Conservation (phyloP, 2,888 invertebrate species). For the Lasius fuliginosus region DNA sequence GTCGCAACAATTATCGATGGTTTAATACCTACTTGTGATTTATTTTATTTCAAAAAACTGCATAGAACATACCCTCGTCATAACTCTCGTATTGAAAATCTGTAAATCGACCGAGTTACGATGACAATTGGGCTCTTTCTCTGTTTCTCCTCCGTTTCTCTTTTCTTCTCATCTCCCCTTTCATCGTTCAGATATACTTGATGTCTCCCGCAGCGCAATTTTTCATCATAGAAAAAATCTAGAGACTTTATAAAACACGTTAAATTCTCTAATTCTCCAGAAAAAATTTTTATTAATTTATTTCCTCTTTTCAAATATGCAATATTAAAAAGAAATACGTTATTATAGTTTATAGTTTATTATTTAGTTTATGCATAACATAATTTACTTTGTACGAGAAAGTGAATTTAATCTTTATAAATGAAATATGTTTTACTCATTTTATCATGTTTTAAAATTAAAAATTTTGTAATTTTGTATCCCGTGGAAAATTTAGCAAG, state of each 20-base stretch:
- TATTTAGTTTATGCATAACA: conserved; percentile 1
- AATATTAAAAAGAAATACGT: neutral
- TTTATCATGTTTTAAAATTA: neutral
- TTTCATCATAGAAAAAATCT: conserved; percentile 30
- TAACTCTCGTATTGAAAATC: neutral
- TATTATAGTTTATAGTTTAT: neutral
- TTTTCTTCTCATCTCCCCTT: neutral
- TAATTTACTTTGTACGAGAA: neutral
- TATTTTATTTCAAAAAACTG: neutral
- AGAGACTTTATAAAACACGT: neutral
- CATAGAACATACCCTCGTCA: neutral
- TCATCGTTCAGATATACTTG: neutral
- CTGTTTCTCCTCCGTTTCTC: too few relatives aligned
- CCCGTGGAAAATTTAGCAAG: neutral
- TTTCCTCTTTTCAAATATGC: neutral
- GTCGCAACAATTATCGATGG: neutral
- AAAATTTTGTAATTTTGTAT: neutral
- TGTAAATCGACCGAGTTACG: conserved; percentile 21
- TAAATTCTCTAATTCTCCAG: neutral
- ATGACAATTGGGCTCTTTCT: neutral
- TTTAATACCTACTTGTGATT: conserved; percentile 8
- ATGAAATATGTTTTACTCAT: conserved; percentile 2
- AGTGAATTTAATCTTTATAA: conserved; percentile 9
- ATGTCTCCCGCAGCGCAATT: conserved; percentile 5
- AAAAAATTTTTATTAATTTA: conserved; percentile 7